These are phyloP conservation scores for Macrophya annulata DNA, from an alignment of 2,888 invertebrate species.

Conservation along the genomic window DNA sequence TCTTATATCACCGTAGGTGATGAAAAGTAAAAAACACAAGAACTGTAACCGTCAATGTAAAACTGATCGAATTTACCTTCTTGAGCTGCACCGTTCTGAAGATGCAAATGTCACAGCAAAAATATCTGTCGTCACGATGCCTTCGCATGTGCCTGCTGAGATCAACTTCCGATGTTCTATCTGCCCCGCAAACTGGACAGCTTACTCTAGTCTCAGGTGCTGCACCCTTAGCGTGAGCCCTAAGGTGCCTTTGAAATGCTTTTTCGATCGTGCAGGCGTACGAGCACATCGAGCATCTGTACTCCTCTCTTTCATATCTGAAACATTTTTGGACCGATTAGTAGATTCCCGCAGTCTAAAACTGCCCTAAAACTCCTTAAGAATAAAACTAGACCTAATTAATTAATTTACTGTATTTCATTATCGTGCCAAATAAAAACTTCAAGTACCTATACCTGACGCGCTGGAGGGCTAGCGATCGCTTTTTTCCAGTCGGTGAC, in stretches of 20 bases:
- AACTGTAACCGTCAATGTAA: neutral
- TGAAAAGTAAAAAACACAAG: too few species aligned
- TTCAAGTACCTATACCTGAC: slow-evolving; percentile 79
- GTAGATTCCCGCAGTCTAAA: neutral
- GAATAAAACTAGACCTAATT: too few species aligned
- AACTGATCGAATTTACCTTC: slow-evolving; percentile 76
- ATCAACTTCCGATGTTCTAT: slow-evolving; percentile 80
- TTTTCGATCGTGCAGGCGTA: slow-evolving; percentile 83
- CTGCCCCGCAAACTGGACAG: slow-evolving; percentile 82
- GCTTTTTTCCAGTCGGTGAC: slow-evolving; percentile 79
- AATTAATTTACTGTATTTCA: neutral
- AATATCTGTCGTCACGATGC: slow-evolving; percentile 80
- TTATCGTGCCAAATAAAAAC: slow-evolving; percentile 57
- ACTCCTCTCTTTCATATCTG: slow-evolving; percentile 82
- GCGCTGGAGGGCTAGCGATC: slow-evolving; percentile 79
- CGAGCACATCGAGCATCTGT: slow-evolving; percentile 81
- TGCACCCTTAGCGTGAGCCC: slow-evolving; percentile 79
- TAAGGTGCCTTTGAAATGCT: slow-evolving; percentile 81
- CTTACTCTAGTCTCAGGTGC: slow-evolving; percentile 79
- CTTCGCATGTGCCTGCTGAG: slow-evolving; percentile 81
- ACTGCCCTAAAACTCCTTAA: too few species aligned
- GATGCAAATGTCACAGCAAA: slow-evolving; percentile 82
- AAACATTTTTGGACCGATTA: slow-evolving; percentile 52
- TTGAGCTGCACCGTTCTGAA: slow-evolving; percentile 82
- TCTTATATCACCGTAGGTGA: too few species aligned